These are phyloP conservation scores for Neuroterus valhalla DNA, from an alignment of 1,140 invertebrate species.

Conservation along the genomic window DNA sequence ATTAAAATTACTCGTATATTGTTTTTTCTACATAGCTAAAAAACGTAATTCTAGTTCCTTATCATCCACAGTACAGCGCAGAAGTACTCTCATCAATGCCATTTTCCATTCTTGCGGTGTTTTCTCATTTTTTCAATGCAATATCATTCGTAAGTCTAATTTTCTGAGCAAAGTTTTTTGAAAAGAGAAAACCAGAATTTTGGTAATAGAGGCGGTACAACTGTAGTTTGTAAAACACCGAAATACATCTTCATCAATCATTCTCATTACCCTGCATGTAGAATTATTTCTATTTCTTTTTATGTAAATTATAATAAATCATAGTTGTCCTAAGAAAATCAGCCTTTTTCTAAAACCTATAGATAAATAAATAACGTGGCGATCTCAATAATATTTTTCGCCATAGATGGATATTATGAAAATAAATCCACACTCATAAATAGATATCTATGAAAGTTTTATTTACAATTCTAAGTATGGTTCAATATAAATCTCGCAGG, in stretches of 20 bases:
- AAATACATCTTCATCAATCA: conserved; percentile 3
- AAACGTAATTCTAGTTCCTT: not conserved
- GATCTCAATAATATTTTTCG: no score
- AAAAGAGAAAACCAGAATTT: not conserved
- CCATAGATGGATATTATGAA: not conserved
- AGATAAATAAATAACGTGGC: no score
- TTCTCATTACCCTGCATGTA: not conserved
- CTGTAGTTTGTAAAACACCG: not conserved
- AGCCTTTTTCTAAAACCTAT: no score
- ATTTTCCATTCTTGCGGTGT: conserved; percentile 17
- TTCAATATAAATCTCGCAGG: conserved; percentile 25
- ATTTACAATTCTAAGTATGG: conserved; percentile 21
- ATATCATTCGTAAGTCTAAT: not conserved
- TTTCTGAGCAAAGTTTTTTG: no score
- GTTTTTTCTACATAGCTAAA: not conserved
- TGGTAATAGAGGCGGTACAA: not conserved
- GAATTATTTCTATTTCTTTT: not conserved
- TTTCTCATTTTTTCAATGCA: not conserved
- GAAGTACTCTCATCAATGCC: conserved; percentile 20
- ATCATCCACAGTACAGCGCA: not conserved
- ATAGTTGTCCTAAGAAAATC: not conserved
- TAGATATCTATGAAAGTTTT: conserved; percentile 21
- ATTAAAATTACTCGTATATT: conserved; percentile 46
- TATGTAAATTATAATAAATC: conserved; percentile 24
- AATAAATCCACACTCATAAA: not conserved